These are phyloP conservation scores for Nemotelus nigrinus DNA, from an alignment of 2,888 invertebrate genomes.

Conservation along the genomic window DNA sequence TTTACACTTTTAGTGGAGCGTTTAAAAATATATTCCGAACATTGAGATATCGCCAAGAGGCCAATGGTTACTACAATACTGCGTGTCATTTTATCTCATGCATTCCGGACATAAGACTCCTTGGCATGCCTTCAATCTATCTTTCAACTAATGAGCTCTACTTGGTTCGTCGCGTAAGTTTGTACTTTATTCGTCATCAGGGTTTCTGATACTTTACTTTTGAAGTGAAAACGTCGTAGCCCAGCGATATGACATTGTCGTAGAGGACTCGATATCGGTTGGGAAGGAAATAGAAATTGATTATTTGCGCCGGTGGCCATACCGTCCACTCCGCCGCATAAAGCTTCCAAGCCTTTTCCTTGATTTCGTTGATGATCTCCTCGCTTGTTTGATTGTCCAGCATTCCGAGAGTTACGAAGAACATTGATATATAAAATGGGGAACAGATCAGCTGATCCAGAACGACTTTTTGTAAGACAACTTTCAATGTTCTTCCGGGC, in stretches of 20 bases:
- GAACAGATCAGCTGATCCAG: constrained; percentile 87
- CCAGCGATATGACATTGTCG: constrained; percentile 85
- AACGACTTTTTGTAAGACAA: constrained; percentile 80
- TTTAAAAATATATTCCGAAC: too few relatives aligned
- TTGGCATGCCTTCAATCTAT: too few relatives aligned
- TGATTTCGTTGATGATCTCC: constrained; percentile 75
- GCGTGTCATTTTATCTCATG: too few relatives aligned
- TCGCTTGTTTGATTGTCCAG: constrained; percentile 73
- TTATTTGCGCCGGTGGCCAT: constrained; percentile 91
- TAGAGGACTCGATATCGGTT: constrained; percentile 85
- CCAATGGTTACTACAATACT: too few relatives aligned
- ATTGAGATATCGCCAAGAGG: too few relatives aligned
- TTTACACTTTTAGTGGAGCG: too few relatives aligned
- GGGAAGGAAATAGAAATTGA: constrained; percentile 92
- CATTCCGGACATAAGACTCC: too few relatives aligned
- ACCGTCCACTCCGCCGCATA: constrained; percentile 90
- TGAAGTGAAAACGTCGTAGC: constrained; percentile 87
- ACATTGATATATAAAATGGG: constrained; percentile 79
- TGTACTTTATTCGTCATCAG: constrained; percentile 38
- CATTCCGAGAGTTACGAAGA: constrained; percentile 79
- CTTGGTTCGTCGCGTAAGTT: background rate
- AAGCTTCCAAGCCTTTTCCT: constrained; percentile 78
- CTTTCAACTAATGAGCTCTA: background rate
- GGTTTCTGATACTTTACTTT: constrained; percentile 72
- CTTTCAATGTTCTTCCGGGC: constrained; percentile 73